Conservation (phyloP, 2,113 vertebrate genomes). For the Bostrychus sinensis region DNA sequence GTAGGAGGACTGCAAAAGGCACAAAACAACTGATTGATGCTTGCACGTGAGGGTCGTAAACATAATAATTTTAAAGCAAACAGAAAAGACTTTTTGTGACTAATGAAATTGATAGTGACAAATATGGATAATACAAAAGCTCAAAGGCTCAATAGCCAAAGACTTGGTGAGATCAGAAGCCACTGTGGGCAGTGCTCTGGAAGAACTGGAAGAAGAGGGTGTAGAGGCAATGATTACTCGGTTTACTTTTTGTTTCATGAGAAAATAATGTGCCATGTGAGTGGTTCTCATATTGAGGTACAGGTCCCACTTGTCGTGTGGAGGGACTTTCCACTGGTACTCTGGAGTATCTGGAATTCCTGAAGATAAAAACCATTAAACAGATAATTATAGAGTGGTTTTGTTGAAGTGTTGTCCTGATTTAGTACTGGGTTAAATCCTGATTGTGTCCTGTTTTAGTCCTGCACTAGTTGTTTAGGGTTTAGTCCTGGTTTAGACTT, state of each 20-base stretch:
- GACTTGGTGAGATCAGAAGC: neutral
- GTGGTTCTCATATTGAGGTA: too few relatives aligned
- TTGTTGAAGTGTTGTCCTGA: too few relatives aligned
- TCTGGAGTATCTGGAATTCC: too few relatives aligned
- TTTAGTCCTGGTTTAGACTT: too few relatives aligned
- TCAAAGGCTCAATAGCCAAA: neutral
- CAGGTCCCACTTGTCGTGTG: too few relatives aligned
- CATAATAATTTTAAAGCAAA: constrained; percentile 37
- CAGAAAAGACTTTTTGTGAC: neutral
- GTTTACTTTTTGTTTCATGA: neutral
- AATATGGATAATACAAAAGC: constrained; percentile 3
- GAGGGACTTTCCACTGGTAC: too few relatives aligned
- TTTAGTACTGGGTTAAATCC: too few relatives aligned
- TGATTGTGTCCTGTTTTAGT: too few relatives aligned
- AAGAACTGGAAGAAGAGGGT: neutral
- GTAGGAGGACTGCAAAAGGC: constrained; percentile 54
- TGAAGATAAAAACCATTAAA: too few relatives aligned
- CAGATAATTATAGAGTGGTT: too few relatives aligned
- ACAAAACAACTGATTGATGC: constrained; percentile 52
- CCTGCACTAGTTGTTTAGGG: too few relatives aligned
- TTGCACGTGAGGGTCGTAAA: constrained; percentile 31
- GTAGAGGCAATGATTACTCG: neutral
- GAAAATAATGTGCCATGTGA: too few relatives aligned
- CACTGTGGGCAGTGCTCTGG: neutral
- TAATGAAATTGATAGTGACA: neutral